These are phyloP conservation scores for Rugalucina vietnamica DNA, from an alignment of 2,888 invertebrate species.

Conservation along the genomic window DNA sequence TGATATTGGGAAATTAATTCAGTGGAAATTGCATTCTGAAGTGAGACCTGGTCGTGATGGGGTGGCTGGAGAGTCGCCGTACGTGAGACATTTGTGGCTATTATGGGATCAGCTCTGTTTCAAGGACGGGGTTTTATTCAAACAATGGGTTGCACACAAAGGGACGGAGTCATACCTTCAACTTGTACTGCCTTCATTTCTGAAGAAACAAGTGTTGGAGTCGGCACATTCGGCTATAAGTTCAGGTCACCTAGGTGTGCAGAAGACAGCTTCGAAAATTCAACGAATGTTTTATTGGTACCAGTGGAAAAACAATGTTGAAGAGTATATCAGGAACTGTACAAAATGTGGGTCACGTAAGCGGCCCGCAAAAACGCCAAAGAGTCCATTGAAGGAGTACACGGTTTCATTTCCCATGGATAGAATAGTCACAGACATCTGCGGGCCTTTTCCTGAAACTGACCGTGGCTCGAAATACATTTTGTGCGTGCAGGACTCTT, in stretches of 20 bases:
- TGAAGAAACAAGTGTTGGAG: neutral
- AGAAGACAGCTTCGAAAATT: conserved; percentile 24
- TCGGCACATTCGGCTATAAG: neutral
- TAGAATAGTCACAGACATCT: conserved; percentile 50
- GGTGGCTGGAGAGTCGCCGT: conserved; percentile 4
- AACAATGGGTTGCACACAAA: neutral
- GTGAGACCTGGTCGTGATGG: conserved; percentile 15
- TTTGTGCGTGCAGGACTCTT: conserved; percentile 18
- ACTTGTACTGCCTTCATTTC: neutral
- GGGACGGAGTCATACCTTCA: neutral
- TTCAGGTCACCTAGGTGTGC: conserved; percentile 20
- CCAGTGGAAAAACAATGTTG: conserved; percentile 11
- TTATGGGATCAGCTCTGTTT: conserved; percentile 20
- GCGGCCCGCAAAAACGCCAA: conserved; percentile 19
- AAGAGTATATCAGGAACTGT: conserved; percentile 17
- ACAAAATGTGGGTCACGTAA: conserved; percentile 22
- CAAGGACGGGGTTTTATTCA: conserved; percentile 22
- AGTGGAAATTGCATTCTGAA: neutral
- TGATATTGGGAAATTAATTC: neutral
- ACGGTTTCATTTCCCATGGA: conserved; percentile 55
- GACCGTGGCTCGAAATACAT: conserved; percentile 45
- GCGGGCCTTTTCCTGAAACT: conserved; percentile 50
- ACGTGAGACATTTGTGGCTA: conserved; percentile 19
- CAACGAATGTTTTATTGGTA: conserved; percentile 25
- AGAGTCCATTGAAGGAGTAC: conserved; percentile 16